Evolutionary conservation across 1,140 invertebrate species (phyloP).

Genomic region (Potamilus streckersoni): DNA sequence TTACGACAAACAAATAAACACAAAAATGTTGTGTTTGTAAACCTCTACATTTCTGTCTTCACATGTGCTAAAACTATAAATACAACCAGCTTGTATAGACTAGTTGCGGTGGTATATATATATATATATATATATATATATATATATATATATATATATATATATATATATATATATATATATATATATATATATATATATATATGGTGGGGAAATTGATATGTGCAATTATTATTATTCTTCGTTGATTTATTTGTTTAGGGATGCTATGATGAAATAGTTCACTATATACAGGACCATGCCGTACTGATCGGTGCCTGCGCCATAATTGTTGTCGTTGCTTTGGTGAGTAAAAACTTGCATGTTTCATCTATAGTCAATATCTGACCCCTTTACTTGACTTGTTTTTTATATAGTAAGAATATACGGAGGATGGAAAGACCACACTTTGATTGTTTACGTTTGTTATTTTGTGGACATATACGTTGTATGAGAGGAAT

Average conservation of each 20-base stretch:
- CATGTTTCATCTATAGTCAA: not conserved
- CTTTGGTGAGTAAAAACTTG: slow-evolving; percentile 33
- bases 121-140: too few species aligned
- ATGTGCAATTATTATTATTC: not conserved
- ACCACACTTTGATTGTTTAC: not conserved
- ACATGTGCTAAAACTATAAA: too few species aligned
- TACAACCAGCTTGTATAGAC: too few species aligned
- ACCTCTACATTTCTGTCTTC: too few species aligned
- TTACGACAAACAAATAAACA: too few species aligned
- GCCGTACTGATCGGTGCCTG: slow-evolving; percentile 42
- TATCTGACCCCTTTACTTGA: not conserved
- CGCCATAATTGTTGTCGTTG: slow-evolving; percentile 35
- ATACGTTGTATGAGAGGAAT: too few species aligned
- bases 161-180: not conserved
- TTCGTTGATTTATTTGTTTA: slow-evolving; percentile 2
- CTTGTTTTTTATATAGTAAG: not conserved
- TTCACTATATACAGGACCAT: slow-evolving; percentile 42
- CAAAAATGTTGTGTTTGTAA: too few species aligned
- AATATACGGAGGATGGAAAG: not conserved
- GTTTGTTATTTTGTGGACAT: not conserved
- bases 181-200: not conserved
- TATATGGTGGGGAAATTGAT: not conserved
- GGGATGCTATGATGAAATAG: slow-evolving; percentile 50
- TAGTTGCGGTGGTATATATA: too few species aligned
- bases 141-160: too few species aligned